A percentile compares a stretch with the other conserved stretches of the same genome.
phyloP scores from a whole-genome alignment of 2,888 invertebrate species.

The Zaprionus bogoriensis region DNA sequence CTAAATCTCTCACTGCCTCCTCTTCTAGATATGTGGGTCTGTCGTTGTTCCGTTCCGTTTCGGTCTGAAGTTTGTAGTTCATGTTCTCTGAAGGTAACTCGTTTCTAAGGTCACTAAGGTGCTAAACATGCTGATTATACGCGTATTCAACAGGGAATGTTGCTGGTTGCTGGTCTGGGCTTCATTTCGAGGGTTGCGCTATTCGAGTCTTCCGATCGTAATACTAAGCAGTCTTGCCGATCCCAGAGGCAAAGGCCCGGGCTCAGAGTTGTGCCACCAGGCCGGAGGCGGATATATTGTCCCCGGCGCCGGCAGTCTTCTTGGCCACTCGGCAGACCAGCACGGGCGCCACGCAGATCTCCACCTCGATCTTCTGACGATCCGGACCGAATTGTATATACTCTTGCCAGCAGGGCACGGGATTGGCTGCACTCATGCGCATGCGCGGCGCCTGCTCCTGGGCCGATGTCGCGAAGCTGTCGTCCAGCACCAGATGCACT shows the following conservation, averaged over 20 bases:
- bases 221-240: constrained; percentile 65
- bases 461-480: constrained; percentile 90
- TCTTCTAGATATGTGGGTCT: constrained; percentile 46
- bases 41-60: constrained; percentile 46
- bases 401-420: constrained; percentile 93
- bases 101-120: constrained; percentile 78
- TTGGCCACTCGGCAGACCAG: constrained; percentile 91
- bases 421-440: constrained; percentile 87
- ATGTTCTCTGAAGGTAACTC: constrained; percentile 64
- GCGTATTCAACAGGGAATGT: constrained; percentile 58
- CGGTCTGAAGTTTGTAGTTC: constrained; percentile 11
- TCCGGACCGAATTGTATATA: constrained; percentile 76
- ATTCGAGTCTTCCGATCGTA: constrained; percentile 51
- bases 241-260: constrained; percentile 28
- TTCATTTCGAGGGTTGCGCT: constrained; percentile 23
- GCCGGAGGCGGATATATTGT: constrained; percentile 95
- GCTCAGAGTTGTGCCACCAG: constrained; percentile 86
- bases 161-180: constrained; percentile 12
- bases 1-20: constrained; percentile 13
- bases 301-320: constrained; percentile 93
- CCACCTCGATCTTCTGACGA: constrained; percentile 72
- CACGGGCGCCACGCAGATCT: constrained; percentile 92
- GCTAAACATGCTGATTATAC: constrained; percentile 61
- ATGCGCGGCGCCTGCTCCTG: constrained; percentile 84
- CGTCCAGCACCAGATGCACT: constrained; percentile 88